Conservation (phyloP, 1,140 invertebrate genomes). For the Augochlora pura region DNA sequence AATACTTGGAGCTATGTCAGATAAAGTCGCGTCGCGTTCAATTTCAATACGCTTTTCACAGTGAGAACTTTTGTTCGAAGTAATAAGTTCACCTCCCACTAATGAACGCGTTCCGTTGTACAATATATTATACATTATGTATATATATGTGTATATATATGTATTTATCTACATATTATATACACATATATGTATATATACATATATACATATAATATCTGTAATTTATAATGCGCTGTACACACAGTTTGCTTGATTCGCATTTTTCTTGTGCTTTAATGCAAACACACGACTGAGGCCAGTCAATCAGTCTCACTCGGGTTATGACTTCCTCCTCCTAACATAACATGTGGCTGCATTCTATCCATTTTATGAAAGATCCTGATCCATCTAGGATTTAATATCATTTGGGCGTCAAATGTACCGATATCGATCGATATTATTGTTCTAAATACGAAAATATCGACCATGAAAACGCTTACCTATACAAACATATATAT, state of each 20-base stretch:
- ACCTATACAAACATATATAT: not conserved
- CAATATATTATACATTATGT: not conserved
- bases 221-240: conserved; percentile 13
- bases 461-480: not conserved
- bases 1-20: not conserved
- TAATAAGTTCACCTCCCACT: not conserved
- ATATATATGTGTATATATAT: not conserved
- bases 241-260: not conserved
- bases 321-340: not conserved
- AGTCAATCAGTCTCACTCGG: not conserved
- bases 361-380: not conserved
- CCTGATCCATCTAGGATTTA: not conserved
- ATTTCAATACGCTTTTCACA: conserved; percentile 1
- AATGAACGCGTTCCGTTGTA: not conserved
- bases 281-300: not conserved
- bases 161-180: no score
- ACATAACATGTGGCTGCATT: not conserved
- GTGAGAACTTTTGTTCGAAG: not conserved
- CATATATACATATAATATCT: not conserved
- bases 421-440: not conserved
- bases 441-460: not conserved
- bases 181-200: not conserved
- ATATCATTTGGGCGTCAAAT: not conserved
- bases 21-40: not conserved
- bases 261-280: not conserved